These are phyloP conservation scores for Nematolebias whitei DNA, from an alignment of 2,113 vertebrate genomes.

Conservation along the genomic window DNA sequence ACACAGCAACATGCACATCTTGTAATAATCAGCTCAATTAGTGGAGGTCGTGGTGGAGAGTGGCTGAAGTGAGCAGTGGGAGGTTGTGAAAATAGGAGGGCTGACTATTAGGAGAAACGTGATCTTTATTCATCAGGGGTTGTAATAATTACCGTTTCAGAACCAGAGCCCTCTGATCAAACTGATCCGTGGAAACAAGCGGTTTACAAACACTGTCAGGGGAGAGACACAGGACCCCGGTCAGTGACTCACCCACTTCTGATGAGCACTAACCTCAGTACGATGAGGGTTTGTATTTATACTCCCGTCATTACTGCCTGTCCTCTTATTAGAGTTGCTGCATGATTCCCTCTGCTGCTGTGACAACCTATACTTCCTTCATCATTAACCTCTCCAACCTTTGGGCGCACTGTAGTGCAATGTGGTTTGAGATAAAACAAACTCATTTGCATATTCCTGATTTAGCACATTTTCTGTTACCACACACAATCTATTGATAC, in stretches of 20 bases:
- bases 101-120: constrained; percentile 88
- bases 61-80: constrained; percentile 86
- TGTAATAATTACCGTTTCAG: constrained; percentile 78
- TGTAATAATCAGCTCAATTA: constrained; percentile 94
- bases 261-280: background rate
- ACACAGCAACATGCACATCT: constrained; percentile 82
- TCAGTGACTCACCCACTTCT: constrained; percentile 50
- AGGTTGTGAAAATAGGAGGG: constrained; percentile 90
- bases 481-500: too few relatives aligned
- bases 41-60: constrained; percentile 87
- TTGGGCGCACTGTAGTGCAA: background rate
- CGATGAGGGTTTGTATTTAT: constrained; percentile 3
- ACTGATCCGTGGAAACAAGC: constrained; percentile 85
- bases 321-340: background rate
- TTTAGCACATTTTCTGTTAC: too few relatives aligned
- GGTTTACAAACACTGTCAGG: constrained; percentile 91
- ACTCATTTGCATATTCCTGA: too few relatives aligned
- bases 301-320: background rate
- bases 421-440: background rate
- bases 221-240: constrained; percentile 73
- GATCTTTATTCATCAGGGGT: constrained; percentile 90
- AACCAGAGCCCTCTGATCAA: constrained; percentile 80
- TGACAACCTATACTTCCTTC: background rate
- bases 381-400: background rate
- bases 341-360: background rate